Conservation (phyloP, 2,888 invertebrate genomes). For the Tachina lurida region DNA sequence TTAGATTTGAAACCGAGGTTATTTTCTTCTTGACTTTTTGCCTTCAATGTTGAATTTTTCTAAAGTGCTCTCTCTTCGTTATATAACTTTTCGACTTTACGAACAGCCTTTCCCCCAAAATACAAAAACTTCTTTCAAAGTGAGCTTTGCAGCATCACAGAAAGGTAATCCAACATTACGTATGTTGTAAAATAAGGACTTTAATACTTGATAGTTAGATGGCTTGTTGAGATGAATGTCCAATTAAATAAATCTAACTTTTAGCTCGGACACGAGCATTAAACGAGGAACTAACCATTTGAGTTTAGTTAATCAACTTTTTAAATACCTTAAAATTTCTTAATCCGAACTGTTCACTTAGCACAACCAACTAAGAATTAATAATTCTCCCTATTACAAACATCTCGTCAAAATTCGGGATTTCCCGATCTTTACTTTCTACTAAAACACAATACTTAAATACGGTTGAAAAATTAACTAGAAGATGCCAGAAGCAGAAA, state of each 20-base stretch:
- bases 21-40: background rate
- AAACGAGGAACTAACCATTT: too few species aligned
- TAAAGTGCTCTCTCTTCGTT: background rate
- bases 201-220: background rate
- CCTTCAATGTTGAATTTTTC: background rate
- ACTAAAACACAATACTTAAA: too few species aligned
- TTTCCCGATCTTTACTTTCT: too few species aligned
- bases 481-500: too few species aligned
- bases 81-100: slow-evolving; percentile 25
- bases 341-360: too few species aligned
- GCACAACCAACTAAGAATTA: too few species aligned
- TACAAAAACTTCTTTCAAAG: slow-evolving; percentile 3
- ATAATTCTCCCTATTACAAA: too few species aligned
- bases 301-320: too few species aligned
- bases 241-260: background rate
- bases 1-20: background rate
- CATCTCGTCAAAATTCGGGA: too few species aligned
- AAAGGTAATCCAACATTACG: slow-evolving; percentile 12
- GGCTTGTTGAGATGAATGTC: slow-evolving; percentile 13
- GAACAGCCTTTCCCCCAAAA: slow-evolving; percentile 9
- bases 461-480: too few species aligned
- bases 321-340: too few species aligned
- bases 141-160: background rate
- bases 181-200: slow-evolving; percentile 1
- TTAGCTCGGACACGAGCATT: background rate